Evolutionary conservation across 2,113 vertebrate genomes (phyloP).

Genomic region (Dolichallabes microphthalmus): DNA sequence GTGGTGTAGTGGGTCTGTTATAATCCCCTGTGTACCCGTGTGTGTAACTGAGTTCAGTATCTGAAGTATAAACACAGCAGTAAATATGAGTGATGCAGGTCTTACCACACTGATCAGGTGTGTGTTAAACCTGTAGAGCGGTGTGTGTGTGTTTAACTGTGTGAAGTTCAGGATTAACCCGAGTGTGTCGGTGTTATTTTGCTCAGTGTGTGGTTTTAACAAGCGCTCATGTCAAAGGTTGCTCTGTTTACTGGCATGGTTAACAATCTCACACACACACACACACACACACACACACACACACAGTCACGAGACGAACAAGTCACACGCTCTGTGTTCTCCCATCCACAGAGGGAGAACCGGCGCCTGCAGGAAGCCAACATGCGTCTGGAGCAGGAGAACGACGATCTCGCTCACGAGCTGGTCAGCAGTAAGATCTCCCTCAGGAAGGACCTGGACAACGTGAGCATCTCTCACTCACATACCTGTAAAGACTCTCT

Average conservation of each 20-base stretch:
- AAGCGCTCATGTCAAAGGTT: slow-evolving; percentile 45
- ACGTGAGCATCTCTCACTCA: slow-evolving; percentile 75
- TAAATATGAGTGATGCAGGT: not conserved
- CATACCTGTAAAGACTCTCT: not conserved
- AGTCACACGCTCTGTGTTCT: slow-evolving; percentile 28
- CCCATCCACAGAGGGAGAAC: slow-evolving; percentile 83
- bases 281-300: slow-evolving; percentile 23
- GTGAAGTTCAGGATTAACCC: not conserved
- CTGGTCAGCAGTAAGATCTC: slow-evolving; percentile 99
- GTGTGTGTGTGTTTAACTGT: not conserved
- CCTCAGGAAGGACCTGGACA: slow-evolving; percentile 92
- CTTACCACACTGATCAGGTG: not conserved
- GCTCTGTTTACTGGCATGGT: slow-evolving; percentile 40
- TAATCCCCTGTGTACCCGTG: not conserved
- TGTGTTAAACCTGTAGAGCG: not conserved
- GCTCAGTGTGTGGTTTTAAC: slow-evolving; percentile 24
- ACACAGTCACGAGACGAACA: slow-evolving; percentile 38
- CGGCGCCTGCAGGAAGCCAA: slow-evolving; percentile 94
- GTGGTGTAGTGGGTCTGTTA: not conserved
- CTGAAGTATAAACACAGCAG: not conserved
- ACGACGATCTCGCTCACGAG: slow-evolving; percentile 96
- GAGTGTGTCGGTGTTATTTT: not conserved
- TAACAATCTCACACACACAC: slow-evolving; percentile 46
- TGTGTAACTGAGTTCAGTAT: not conserved
- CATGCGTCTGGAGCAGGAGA: slow-evolving; percentile 98